Conservation (phyloP, 2,888 invertebrate genomes). For the Pachycephus smyrnensis region DNA sequence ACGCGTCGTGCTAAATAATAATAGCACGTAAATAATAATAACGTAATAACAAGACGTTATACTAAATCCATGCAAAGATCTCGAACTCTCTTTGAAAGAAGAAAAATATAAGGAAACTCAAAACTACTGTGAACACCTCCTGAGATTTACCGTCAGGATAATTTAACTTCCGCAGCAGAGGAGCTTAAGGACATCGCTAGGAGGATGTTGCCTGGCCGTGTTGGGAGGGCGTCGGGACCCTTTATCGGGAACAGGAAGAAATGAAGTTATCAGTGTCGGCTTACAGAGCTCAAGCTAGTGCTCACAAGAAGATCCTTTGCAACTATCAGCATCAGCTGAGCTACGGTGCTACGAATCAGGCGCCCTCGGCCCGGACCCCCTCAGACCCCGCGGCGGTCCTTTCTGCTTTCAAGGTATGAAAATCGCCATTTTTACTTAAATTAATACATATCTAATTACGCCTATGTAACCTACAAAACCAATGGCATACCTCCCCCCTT, state of each 20-base stretch:
- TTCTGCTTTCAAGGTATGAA: constrained; percentile 71
- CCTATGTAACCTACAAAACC: too few species aligned
- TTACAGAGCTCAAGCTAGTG: constrained; percentile 88
- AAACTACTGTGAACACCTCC: background rate
- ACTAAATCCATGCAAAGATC: background rate
- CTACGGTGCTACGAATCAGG: constrained; percentile 72
- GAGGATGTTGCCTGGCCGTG: constrained; percentile 48
- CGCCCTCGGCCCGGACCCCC: constrained; percentile 66
- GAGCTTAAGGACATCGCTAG: constrained; percentile 35
- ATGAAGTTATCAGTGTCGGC: constrained; percentile 92
- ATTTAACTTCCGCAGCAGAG: background rate
- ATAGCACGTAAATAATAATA: background rate
- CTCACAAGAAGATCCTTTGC: constrained; percentile 88
- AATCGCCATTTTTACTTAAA: background rate
- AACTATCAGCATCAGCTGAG: constrained; percentile 81
- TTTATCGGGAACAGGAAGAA: constrained; percentile 56
- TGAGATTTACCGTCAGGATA: background rate
- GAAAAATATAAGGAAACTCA: background rate
- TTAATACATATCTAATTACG: background rate
- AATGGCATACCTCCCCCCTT: background rate
- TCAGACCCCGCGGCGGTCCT: constrained; percentile 68
- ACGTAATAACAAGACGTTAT: background rate
- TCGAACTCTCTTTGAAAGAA: background rate
- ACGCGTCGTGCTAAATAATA: background rate
- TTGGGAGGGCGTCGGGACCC: constrained; percentile 48